Percentiles rank a stretch among this genome's conserved stretches.
phyloP scores from a whole-genome alignment of 2,888 invertebrate genomes.

The Callinectes sapidus region DNA sequence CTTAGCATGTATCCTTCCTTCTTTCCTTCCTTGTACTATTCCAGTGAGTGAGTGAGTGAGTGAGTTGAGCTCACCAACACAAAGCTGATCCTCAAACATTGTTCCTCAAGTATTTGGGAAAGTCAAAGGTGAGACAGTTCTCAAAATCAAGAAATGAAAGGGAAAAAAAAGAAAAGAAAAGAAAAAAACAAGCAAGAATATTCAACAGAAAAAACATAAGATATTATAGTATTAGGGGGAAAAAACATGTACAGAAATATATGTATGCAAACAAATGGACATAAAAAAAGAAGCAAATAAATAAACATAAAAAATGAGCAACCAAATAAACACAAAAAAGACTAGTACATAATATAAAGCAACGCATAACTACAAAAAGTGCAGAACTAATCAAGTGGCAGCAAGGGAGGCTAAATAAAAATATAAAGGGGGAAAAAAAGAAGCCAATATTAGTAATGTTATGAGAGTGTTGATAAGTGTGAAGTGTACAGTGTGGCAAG shows the following conservation, averaged over 20 bases:
- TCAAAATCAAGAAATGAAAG: neutral
- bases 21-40: neutral
- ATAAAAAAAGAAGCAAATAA: neutral
- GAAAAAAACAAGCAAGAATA: neutral
- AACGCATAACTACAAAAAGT: neutral
- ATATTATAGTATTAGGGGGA: neutral
- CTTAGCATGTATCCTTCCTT: neutral
- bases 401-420: neutral
- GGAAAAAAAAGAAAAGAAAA: neutral
- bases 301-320: too few species aligned
- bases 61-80: neutral
- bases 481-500: neutral
- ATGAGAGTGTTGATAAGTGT: neutral
- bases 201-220: neutral
- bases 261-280: too few species aligned
- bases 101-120: neutral
- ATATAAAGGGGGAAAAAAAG: neutral
- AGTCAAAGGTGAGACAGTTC: neutral
- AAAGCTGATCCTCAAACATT: neutral
- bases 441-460: neutral
- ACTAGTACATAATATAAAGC: neutral
- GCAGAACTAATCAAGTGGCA: neutral
- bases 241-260: neutral
- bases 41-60: neutral
- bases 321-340: too few species aligned